These are phyloP conservation scores for Sesamia inferens DNA, from an alignment of 2,888 invertebrate genomes.

Conservation along the genomic window DNA sequence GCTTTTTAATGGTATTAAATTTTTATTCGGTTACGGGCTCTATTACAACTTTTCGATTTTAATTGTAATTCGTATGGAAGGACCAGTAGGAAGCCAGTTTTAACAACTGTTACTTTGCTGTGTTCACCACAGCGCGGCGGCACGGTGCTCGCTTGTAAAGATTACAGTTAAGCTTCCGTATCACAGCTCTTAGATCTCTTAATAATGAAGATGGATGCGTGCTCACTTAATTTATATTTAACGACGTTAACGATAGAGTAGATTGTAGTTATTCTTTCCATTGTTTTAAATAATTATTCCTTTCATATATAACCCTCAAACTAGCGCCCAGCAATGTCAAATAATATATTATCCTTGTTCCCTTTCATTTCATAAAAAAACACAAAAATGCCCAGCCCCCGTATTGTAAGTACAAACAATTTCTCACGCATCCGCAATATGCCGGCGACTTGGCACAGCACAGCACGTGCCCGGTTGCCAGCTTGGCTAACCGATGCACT, in stretches of 20 bases:
- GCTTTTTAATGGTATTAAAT: constrained; percentile 35
- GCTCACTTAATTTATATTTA: constrained; percentile 57
- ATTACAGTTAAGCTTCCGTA: constrained; percentile 49
- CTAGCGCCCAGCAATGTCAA: background rate
- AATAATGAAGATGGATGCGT: constrained; percentile 64
- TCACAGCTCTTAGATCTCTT: constrained; percentile 48
- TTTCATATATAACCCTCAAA: background rate
- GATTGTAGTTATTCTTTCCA: background rate
- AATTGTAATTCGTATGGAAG: constrained; percentile 4
- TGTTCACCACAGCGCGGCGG: constrained; percentile 2
- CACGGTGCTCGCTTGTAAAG: constrained; percentile 21
- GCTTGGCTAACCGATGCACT: constrained; percentile 33
- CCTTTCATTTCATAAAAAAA: background rate
- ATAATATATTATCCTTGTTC: background rate
- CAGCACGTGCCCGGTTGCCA: constrained; percentile 31
- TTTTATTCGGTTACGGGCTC: constrained; percentile 24
- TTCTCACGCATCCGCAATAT: constrained; percentile 46
- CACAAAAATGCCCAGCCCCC: background rate
- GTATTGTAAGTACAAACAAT: constrained; percentile 1
- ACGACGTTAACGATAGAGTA: constrained; percentile 25
- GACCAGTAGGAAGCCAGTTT: constrained; percentile 15
- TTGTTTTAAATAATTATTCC: constrained; percentile 18
- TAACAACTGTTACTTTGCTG: constrained; percentile 28
- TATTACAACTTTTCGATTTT: constrained; percentile 20
- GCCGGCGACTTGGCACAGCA: constrained; percentile 10